These are phyloP conservation scores for Panagrolaimus sp. DNA, from an alignment of 1,140 invertebrate species.

Conservation along the genomic window DNA sequence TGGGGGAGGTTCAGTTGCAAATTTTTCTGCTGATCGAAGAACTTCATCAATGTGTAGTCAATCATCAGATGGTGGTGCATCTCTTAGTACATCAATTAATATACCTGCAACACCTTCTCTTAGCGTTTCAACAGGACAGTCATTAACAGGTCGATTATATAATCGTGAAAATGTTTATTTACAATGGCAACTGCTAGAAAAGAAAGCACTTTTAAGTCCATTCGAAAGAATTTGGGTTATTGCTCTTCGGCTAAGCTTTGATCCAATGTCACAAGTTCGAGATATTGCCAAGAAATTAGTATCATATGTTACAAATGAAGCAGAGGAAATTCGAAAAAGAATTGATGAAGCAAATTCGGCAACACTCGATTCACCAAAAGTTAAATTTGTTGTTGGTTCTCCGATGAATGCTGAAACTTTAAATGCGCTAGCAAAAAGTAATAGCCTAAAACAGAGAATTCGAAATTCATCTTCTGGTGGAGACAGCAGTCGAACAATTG, in stretches of 20 bases:
- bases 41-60: too few species aligned
- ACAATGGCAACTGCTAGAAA: conserved; percentile 41
- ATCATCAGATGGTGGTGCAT: too few species aligned
- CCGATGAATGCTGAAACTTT: conserved; percentile 5
- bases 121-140: too few species aligned
- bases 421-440: neutral
- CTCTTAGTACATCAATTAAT: too few species aligned
- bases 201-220: conserved; percentile 48
- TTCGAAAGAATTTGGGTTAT: conserved; percentile 56
- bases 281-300: conserved; percentile 32
- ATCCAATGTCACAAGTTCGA: conserved; percentile 46
- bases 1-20: too few species aligned
- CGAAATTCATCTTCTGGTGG: conserved; percentile 7
- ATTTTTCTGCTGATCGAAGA: too few species aligned
- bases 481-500: neutral
- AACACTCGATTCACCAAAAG: conserved; percentile 12
- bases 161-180: conserved; percentile 9
- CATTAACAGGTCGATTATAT: too few species aligned
- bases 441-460: neutral
- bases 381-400: conserved; percentile 35
- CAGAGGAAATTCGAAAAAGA: conserved; percentile 6
- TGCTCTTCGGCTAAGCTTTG: conserved; percentile 41
- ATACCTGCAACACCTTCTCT: too few species aligned
- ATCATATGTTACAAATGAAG: conserved; percentile 4
- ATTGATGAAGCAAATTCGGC: conserved; percentile 8